Percentiles rank a stretch among this genome's conserved stretches.
Evolutionary conservation across 2,888 invertebrate species (phyloP).

Genomic region (Lithodes maja): DNA sequence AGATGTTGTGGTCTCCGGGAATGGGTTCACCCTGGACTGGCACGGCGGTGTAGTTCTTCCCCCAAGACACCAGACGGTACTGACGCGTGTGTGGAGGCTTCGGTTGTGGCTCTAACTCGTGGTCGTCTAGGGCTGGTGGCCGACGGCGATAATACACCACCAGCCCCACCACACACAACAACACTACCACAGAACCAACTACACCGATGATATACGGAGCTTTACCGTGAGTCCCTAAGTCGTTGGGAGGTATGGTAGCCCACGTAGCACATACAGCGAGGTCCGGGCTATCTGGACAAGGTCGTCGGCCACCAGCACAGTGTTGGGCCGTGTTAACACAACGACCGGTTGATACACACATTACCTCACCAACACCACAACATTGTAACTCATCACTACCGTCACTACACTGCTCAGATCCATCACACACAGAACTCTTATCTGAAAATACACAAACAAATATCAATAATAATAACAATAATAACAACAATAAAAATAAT

Average conservation of each 20-base stretch:
- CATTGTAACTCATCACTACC: slow-evolving; percentile 75
- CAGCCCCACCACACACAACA: slow-evolving; percentile 78
- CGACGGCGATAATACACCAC: slow-evolving; percentile 78
- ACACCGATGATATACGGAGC: slow-evolving; percentile 79
- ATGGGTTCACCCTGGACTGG: slow-evolving; percentile 38
- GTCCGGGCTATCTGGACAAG: slow-evolving; percentile 72
- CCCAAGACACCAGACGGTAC: slow-evolving; percentile 74
- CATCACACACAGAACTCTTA: slow-evolving; percentile 76
- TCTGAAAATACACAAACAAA: slow-evolving; percentile 34
- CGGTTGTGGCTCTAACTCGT: slow-evolving; percentile 75
- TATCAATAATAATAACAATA: not conserved
- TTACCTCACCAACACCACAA: slow-evolving; percentile 72
- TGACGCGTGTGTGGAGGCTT: slow-evolving; percentile 76
- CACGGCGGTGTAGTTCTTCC: slow-evolving; percentile 52
- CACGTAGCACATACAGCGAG: slow-evolving; percentile 51
- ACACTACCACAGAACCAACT: slow-evolving; percentile 77
- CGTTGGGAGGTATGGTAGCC: slow-evolving; percentile 38
- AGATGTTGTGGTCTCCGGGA: slow-evolving; percentile 26
- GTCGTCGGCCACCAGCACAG: slow-evolving; percentile 73
- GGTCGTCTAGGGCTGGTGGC: slow-evolving; percentile 74
- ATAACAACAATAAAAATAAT: not conserved
- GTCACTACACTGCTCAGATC: slow-evolving; percentile 74
- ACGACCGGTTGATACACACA: slow-evolving; percentile 71
- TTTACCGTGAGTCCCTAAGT: slow-evolving; percentile 75
- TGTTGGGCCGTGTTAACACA: slow-evolving; percentile 62